A percentile compares a stretch with the other conserved stretches of the same genome.
These are phyloP conservation scores for Phoronis australis DNA, from an alignment of 2,888 invertebrate species.

Conservation along the genomic window DNA sequence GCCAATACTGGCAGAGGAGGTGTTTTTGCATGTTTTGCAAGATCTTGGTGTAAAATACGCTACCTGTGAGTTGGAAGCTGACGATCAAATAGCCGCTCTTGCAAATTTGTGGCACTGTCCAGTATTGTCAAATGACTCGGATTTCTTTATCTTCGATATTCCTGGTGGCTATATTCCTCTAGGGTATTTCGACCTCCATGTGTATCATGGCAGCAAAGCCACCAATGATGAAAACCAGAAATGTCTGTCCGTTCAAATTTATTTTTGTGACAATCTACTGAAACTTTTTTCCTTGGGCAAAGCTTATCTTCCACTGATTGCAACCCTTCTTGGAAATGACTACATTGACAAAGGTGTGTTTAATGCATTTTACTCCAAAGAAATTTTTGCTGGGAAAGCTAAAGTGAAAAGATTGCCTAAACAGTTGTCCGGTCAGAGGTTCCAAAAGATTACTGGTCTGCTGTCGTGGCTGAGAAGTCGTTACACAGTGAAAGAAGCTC, in stretches of 20 bases:
- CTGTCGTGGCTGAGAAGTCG: conserved; percentile 73
- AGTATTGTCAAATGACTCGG: conserved; percentile 87
- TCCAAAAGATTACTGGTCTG: conserved; percentile 61
- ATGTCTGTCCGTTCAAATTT: conserved; percentile 58
- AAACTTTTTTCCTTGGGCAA: conserved; percentile 63
- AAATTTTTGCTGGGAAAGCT: conserved; percentile 57
- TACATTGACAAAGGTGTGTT: conserved; percentile 66
- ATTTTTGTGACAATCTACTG: conserved; percentile 66
- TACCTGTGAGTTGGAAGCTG: conserved; percentile 82
- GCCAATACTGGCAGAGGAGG: conserved; percentile 69
- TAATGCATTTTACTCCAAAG: conserved; percentile 63
- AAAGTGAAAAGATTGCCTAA: no score
- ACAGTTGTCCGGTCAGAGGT: neutral
- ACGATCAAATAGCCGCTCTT: conserved; percentile 77
- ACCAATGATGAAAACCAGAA: conserved; percentile 6
- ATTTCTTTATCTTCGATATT: conserved; percentile 85
- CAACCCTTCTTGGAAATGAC: conserved; percentile 84
- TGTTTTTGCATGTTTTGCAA: conserved; percentile 67
- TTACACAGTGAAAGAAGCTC: conserved; percentile 63
- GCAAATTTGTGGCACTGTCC: conserved; percentile 76
- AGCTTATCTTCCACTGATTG: conserved; percentile 70
- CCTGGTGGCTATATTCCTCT: conserved; percentile 69
- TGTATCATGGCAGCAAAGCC: conserved; percentile 4
- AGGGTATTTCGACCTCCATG: conserved; percentile 39
- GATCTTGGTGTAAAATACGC: conserved; percentile 65